These are phyloP conservation scores for Pristionchus japonicus DNA, from an alignment of 2,888 invertebrate species.

Conservation along the genomic window DNA sequence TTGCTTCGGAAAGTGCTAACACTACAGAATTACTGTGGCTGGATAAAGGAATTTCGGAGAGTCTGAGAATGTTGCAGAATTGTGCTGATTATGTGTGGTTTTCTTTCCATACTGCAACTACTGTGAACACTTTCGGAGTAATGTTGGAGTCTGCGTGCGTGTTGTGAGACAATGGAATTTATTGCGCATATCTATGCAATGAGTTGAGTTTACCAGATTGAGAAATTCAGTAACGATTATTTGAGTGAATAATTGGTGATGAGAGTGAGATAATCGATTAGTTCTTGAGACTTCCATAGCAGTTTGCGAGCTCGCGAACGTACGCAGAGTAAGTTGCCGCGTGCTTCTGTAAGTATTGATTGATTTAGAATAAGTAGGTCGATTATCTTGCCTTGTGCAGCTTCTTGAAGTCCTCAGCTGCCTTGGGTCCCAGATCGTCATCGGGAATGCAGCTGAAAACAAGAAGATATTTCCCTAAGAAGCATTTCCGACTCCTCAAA, in stretches of 20 bases:
- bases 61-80: background rate
- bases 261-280: background rate
- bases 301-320: conserved; percentile 21
- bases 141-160: background rate
- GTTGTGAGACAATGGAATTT: background rate
- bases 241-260: background rate
- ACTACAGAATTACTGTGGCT: background rate
- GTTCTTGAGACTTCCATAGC: conserved; percentile 41
- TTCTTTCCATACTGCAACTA: conserved; percentile 30
- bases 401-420: conserved; percentile 56
- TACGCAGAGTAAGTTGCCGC: conserved; percentile 28
- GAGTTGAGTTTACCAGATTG: conserved; percentile 18
- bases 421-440: conserved; percentile 59
- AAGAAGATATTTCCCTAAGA: background rate
- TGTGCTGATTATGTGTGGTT: background rate
- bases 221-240: background rate
- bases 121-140: background rate
- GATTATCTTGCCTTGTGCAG: conserved; percentile 53
- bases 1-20: conserved; percentile 36
- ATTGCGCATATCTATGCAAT: conserved; percentile 19
- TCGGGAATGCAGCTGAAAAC: conserved; percentile 59
- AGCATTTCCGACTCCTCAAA: background rate
- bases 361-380: background rate
- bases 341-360: conserved; percentile 25
- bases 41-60: conserved; percentile 2